Base-by-base conservation (phyloP, 2,888 invertebrate species). In the Megamerina dolium region DNA sequence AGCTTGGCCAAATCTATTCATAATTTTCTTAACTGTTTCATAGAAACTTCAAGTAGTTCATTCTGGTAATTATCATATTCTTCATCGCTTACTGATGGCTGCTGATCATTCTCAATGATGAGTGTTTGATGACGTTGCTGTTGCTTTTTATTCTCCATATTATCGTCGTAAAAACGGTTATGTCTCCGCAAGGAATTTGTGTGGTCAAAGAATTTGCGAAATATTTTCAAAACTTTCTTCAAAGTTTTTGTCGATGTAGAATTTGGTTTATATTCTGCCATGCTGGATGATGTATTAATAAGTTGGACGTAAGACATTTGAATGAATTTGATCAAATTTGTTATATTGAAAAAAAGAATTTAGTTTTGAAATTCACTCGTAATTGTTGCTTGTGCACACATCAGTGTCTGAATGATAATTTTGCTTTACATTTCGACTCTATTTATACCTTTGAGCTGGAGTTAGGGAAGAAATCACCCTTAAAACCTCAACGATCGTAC, bases 401-500 rank as follows among this genome's bases (percentile, higher is more conserved):
- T 37, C 47, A 8, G 8, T 13, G 41, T 47, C 46, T 37, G 51
- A 57, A 54, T 64, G 66, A 55, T 64, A 47, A 37, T 39, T 48
- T 48, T 37, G 38, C 13, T 8, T 18, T 5, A 12, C 19, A 17
- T 17, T 34, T 36, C 29, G 10, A 42, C 38, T 27, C 37, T 54
- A 55, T 65, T 59, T 66, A 64, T 64, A 63, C 50, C 6, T n/a
- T n/a, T n/a, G n/a, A n/a, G n/a, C n/a, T n/a, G n/a, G n/a, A 19
- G 20, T 45, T 29, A 37, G 18, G 21, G 21, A 4, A 12, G 5
- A 53, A 50, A 47, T 55, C 51, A 53, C 57, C 58, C 61, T 50
- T 53, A 46, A 45, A 35, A n/a, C 9, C 21, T 13, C 34, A 18
- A n/a, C n/a, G 3, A 2, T 2, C 2, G 6, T 3, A 9, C 43